These are phyloP conservation scores for Xenopus tropicalis DNA, from an alignment of 2,113 vertebrate genomes.

Conservation along the genomic window UCB_Xtro_10.0 CM004446.2:59381501-59382000, in stretches of 20 bases:
- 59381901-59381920: slow-evolving; percentile 24
- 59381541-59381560: not conserved
- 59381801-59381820: slow-evolving; percentile 3
- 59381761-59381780: slow-evolving; percentile 71
- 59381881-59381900: slow-evolving; percentile 17
- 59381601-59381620: slow-evolving; percentile 91
- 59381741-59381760: slow-evolving; percentile 88
- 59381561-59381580: not conserved
- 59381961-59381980: slow-evolving; percentile 94
- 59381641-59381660: slow-evolving; percentile 92
- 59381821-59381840: slow-evolving; percentile 32
- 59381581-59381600: slow-evolving; percentile 55
- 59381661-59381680: slow-evolving; percentile 89
- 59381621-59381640: slow-evolving; percentile 90
- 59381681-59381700: slow-evolving; percentile 91
- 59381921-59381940: slow-evolving; percentile 38
- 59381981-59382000: slow-evolving; percentile 91
- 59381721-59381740: slow-evolving; percentile 91
- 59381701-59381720: slow-evolving; percentile 88
- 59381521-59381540: not conserved
- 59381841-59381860: slow-evolving; percentile 24
- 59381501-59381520: not conserved
- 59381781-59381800: slow-evolving; percentile 23
- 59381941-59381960: slow-evolving; percentile 45
- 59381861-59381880: slow-evolving; percentile 33